Conservation (phyloP, 2,797 vertebrate genomes). For the Rhadinocentrus ornatus region DNA sequence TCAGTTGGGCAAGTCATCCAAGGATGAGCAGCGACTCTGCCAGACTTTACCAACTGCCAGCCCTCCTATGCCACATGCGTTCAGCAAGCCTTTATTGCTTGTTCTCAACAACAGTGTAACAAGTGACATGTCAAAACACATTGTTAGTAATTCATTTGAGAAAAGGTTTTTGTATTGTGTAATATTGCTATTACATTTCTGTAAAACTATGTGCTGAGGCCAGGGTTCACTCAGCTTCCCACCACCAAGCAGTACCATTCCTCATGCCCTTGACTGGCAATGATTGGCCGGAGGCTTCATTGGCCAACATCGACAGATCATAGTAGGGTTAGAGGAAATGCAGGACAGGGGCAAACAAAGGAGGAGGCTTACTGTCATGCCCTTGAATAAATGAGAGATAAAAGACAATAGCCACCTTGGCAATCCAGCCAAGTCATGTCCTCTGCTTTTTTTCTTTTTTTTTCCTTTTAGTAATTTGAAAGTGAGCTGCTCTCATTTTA, state of each 20-base stretch:
- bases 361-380: slow-evolving; percentile 55
- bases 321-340: slow-evolving; percentile 65
- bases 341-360: slow-evolving; percentile 63
- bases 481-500: slow-evolving; percentile 53
- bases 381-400: slow-evolving; percentile 69
- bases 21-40: slow-evolving; percentile 63
- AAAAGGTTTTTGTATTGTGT: background rate
- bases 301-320: slow-evolving; percentile 63
- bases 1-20: slow-evolving; percentile 70
- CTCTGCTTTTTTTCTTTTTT: slow-evolving; percentile 38
- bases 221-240: slow-evolving; percentile 21
- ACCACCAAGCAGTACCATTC: slow-evolving; percentile 32
- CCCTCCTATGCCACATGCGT: slow-evolving; percentile 54
- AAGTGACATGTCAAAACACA: background rate
- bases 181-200: background rate
- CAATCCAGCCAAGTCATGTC: slow-evolving; percentile 53
- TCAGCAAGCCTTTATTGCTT: slow-evolving; percentile 33
- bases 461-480: slow-evolving; percentile 39
- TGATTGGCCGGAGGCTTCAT: slow-evolving; percentile 57
- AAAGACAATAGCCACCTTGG: slow-evolving; percentile 56
- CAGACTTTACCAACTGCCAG: slow-evolving; percentile 66
- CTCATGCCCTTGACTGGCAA: slow-evolving; percentile 60
- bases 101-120: slow-evolving; percentile 11
- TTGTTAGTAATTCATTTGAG: background rate
- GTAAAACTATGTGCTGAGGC: slow-evolving; percentile 8